These are phyloP conservation scores for Boleophthalmus pectinirostris DNA, from an alignment of 2,113 vertebrate species.

Conservation along the genomic window DNA sequence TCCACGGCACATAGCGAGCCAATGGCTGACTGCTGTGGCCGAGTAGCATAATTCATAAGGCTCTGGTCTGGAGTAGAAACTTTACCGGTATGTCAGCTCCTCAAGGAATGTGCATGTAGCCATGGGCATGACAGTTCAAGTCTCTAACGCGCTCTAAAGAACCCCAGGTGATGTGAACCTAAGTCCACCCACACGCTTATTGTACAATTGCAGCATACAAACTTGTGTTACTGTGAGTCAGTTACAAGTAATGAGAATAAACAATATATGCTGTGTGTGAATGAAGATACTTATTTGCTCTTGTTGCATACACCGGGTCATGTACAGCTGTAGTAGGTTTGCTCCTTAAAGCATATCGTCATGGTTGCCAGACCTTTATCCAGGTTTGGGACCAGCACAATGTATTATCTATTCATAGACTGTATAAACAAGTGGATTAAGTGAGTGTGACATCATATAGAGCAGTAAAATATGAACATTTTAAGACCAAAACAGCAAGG, in stretches of 20 bases:
- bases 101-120: conserved; percentile 44
- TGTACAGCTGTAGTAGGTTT: too few relatives aligned
- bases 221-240: conserved; percentile 1
- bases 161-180: conserved; percentile 30
- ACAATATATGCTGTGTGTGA: background rate
- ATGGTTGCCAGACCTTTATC: background rate
- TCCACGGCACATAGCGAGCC: conserved; percentile 29
- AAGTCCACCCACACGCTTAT: conserved; percentile 27
- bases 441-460: too few relatives aligned
- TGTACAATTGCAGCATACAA: conserved; percentile 16
- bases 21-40: conserved; percentile 38
- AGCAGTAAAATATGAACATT: too few relatives aligned
- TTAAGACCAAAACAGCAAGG: too few relatives aligned
- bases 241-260: background rate
- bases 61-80: conserved; percentile 46
- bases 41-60: conserved; percentile 57
- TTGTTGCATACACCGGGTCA: background rate
- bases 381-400: background rate
- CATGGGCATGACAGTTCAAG: conserved; percentile 44
- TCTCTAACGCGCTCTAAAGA: conserved; percentile 38
- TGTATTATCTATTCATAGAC: too few relatives aligned
- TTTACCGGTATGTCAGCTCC: conserved; percentile 50
- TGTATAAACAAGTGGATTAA: too few relatives aligned
- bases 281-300: background rate
- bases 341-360: background rate